These are phyloP conservation scores for Cyclophora albipunctata DNA, from an alignment of 2,888 invertebrate species.

Conservation along the genomic window DNA sequence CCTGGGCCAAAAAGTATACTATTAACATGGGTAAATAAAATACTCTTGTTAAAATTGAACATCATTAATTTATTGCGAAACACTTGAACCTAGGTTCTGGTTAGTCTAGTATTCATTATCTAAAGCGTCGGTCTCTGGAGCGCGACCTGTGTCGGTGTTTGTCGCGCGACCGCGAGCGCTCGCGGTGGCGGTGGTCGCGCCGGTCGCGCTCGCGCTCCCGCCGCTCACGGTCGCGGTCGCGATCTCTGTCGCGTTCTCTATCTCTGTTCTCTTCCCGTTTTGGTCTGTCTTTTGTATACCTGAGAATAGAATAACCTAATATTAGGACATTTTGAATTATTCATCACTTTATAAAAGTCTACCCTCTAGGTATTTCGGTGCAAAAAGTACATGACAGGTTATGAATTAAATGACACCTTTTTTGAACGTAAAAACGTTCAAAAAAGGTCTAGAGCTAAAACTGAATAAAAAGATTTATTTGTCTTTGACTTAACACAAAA, in stretches of 20 bases:
- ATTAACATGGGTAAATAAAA: no score
- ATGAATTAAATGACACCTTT: no score
- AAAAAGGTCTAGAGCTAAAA: no score
- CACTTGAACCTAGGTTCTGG: slow-evolving; percentile 26
- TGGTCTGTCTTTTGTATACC: slow-evolving; percentile 61
- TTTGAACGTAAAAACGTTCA: no score
- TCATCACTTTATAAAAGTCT: no score
- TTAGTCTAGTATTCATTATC: slow-evolving; percentile 44
- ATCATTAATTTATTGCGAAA: slow-evolving; percentile 47
- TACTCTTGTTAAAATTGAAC: slow-evolving; percentile 22
- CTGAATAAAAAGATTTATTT: no score
- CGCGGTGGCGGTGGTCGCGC: slow-evolving; percentile 31
- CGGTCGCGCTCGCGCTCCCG: slow-evolving; percentile 30
- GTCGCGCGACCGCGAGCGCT: slow-evolving; percentile 39
- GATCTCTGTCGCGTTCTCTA: slow-evolving; percentile 41
- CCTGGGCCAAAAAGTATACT: background rate
- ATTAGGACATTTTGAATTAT: no score
- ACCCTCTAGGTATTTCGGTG: no score
- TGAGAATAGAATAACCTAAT: slow-evolving; percentile 33
- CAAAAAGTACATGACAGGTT: no score
- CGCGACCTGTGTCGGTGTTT: slow-evolving; percentile 47
- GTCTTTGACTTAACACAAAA: no score
- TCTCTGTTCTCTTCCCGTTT: slow-evolving; percentile 53
- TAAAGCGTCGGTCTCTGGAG: slow-evolving; percentile 58
- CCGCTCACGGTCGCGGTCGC: slow-evolving; percentile 37